Base-by-base conservation (phyloP, 2,113 vertebrate species). In the Formicarius rufipectus region DNA sequence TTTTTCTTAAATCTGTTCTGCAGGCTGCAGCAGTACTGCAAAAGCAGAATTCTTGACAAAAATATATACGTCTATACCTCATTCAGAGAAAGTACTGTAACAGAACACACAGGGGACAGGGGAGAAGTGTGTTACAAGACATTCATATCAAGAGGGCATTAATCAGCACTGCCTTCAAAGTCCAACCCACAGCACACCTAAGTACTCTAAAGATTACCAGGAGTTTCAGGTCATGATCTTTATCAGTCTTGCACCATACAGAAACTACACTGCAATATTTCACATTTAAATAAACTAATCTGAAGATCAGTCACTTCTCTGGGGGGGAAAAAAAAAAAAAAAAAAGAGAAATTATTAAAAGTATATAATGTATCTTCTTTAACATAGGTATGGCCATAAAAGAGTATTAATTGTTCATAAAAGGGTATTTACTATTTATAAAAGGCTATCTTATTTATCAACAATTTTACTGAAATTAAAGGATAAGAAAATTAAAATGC, bases 81-180 rank as follows among this genome's bases (percentile, higher is more conserved):
- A 50, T 71, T 62, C 45, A 87, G 64, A 53, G 27, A 40, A 69
- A 73, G n/a, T 22, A 74, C 22, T 44, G 49, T 8, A 69, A 18
- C 42, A 31, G 12, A 92, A 7, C 0, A 0, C 45, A 49, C 0
- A 0, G 4, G 9, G 20, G 25, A 30, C 13, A 42, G 17, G 30
- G 17, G 23, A 68, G 37, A 31, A 25, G 17, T 9, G 1, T 30
- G 23, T 25, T 60, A 60, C 0, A 0, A 74, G 60, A 71, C 56
- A 55, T n/a, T 66, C 22, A 16, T 14, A 84, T 7, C 42, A 17
- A 66, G 16, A 84, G 24, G 27, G 27, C 18, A 64, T 56, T 77
- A 24, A 81, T 27, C 56, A 42, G 30, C 20, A 55, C 4, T 6
- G 28, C 21, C 49, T 50, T 68, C 64, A 44, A 66, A 14, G 37